Evolutionary conservation across 2,888 invertebrate species (phyloP).

Genomic region (Emmelina monodactyla): DNA sequence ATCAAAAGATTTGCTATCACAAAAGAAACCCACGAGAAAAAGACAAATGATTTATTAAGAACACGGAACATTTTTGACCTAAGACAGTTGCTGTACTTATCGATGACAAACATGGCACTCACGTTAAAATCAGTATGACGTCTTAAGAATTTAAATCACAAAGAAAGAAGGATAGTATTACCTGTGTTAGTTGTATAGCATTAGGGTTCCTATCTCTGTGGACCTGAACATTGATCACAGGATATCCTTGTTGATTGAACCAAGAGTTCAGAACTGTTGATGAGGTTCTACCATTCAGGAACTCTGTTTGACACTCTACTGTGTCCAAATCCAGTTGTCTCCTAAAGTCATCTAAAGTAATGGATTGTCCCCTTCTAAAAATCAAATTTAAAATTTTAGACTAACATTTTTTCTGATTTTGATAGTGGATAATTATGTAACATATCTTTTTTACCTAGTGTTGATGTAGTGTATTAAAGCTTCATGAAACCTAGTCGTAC

Average conservation of each 20-base stretch:
- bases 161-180: conserved; percentile 15
- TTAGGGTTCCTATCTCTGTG: conserved; percentile 39
- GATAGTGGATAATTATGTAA: not conserved
- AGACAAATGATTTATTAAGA: too few relatives aligned
- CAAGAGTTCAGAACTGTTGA: conserved; percentile 66
- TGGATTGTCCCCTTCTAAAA: conserved; percentile 44
- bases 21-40: too few relatives aligned
- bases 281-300: conserved; percentile 49
- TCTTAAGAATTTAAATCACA: too few relatives aligned
- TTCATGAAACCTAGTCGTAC: conserved; percentile 33
- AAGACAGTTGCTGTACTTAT: too few relatives aligned
- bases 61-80: too few relatives aligned
- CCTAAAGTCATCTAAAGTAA: conserved; percentile 41
- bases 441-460: conserved; percentile 21
- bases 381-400: not conserved
- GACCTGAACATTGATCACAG: conserved; percentile 64
- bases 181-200: conserved; percentile 45
- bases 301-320: conserved; percentile 43
- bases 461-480: conserved; percentile 46
- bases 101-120: too few relatives aligned
- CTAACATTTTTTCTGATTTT: too few relatives aligned
- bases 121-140: too few relatives aligned
- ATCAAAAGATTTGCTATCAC: too few relatives aligned
- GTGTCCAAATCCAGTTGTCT: conserved; percentile 38
- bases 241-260: conserved; percentile 72